Evolutionary conservation across 2,113 vertebrate species (phyloP), one percentile per base, ranked within the genome.

Genomic region (Artemisiospiza belli): DNA sequence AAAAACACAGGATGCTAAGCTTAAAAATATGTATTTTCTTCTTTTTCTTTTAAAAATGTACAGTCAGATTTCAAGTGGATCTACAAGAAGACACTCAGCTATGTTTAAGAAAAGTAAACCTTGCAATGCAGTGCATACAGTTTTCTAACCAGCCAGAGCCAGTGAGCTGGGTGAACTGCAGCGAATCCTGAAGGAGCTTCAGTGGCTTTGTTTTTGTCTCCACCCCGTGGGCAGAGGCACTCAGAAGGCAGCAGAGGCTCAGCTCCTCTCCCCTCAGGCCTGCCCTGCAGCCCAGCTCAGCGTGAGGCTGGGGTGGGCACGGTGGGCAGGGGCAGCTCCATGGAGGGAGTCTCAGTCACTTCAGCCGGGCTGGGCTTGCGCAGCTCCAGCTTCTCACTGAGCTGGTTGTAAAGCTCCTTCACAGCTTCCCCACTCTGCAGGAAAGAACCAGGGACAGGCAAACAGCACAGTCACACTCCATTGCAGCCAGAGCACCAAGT

Each of bases 361-460:
- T 97, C 97, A 0, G 98, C 98, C 0, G 99, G 99, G 81, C 98
- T 99, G 19, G 98, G 98, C 96, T 99, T 99, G 58, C 46, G 96
- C 18, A 97, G 98, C 90, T 99, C 99, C 79, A 99, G 96, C 66
- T 99, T 99, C 93, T 99, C 99, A 0, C 96, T 97, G 11, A 99
- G 98, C 39, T 99, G 98, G 33, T 87, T 98, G 94, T 99, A 97
- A 7, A 99, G 98, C 64, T 99, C 99, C 97, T 99, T 99, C 92
- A 99, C 97, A 0, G 99, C 98, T 33, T 99, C 99, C 10, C 99
- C 98, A 15, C 98, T 98, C 99, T 99, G 98, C 28, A 66, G 79
- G 37, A 23, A 39, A 89, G 33, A 83, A 52, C 10, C 5, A 78
- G 44, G 58, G 69, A 79, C n/a, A 35, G 33, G 52, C 31, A 52